Evolutionary conservation across 2,797 vertebrate genomes (phyloP), one percentile per base, ranked within the genome.

Genomic region (Manis crassicaudata): DNA sequence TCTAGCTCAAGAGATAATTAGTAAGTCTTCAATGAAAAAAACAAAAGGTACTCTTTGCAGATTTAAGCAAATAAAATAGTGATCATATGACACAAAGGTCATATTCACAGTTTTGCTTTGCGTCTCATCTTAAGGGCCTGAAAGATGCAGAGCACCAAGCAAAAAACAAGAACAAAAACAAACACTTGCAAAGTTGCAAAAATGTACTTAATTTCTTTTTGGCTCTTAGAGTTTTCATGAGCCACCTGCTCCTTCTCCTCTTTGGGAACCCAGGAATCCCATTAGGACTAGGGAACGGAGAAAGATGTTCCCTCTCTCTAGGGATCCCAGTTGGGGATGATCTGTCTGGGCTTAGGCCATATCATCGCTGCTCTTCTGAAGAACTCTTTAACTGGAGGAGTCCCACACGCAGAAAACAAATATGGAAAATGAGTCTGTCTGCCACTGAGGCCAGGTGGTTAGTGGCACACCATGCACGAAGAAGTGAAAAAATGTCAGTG

Each of bases 21-120:
- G 25, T 70, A 93, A 65, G 72, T 88, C 46, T 91, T 93, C 62
- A 76, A 50, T 58, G 27, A 16, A 35, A 94, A 91, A 70, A 54
- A 23, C 1, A 58, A 16, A 11, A 83, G 67, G 13, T 63, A 67
- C 52, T 54, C n/a, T 79, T 92, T 63, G 86, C 37, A 25, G 21
- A 92, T 63, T 60, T 83, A 70, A 90, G 25, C 13, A 84, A 23
- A 6, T 62, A 46, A 88, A 29, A n/a, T n/a, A 17, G 84, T 50
- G 11, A 67, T 27, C 87, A 46, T 62, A 29, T 75, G 73, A 88
- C 60, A 86, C 17, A 46, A 32, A 32, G 29, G 35, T 85, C 80
- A 3, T 58, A 91, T n/a, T 79, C 68, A 75, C 3, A 43, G 37
- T 83, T 83, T 60, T 92, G 58, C n/a, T 73, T 16, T 67, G 21